phyloP scores from a whole-genome alignment of 2,888 invertebrate genomes.

The Lamellibrachia columna region DNA sequence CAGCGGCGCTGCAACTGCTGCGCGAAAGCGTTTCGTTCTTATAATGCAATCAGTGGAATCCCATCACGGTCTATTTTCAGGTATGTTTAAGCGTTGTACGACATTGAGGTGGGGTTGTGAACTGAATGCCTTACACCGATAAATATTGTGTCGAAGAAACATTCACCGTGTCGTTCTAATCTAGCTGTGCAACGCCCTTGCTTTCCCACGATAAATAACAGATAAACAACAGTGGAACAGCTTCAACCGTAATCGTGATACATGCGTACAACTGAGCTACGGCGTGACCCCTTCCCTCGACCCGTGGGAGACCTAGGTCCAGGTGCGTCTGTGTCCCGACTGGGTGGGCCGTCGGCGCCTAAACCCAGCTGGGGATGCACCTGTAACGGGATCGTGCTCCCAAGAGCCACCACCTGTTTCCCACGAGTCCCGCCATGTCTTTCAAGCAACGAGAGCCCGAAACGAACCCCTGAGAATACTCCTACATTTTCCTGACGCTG shows the following conservation, averaged over 20 bases:
- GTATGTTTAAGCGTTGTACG: background rate
- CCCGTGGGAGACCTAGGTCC: slow-evolving; percentile 12
- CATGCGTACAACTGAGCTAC: background rate
- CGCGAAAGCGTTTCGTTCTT: no score
- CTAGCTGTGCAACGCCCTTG: background rate
- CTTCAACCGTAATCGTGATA: background rate
- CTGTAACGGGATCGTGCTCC: background rate
- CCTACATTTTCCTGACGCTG: background rate
- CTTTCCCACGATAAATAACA: background rate
- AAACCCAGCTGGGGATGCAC: background rate
- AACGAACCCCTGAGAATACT: background rate
- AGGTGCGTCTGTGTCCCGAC: background rate
- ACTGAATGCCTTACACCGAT: background rate
- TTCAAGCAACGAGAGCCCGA: background rate
- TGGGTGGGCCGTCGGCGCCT: background rate
- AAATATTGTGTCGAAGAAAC: background rate
- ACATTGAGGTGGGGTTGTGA: background rate
- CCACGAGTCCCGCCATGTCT: background rate
- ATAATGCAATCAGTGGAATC: no score
- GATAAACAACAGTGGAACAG: background rate
- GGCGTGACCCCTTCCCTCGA: background rate
- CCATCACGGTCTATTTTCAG: no score
- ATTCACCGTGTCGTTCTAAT: background rate
- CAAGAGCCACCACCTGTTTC: slow-evolving; percentile 9
- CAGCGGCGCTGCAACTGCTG: no score